Percentiles rank a stretch among this genome's conserved stretches.
These are phyloP conservation scores for Hypsibius dujardini DNA, from an alignment of 1,140 invertebrate genomes.

Conservation along the genomic window DNA sequence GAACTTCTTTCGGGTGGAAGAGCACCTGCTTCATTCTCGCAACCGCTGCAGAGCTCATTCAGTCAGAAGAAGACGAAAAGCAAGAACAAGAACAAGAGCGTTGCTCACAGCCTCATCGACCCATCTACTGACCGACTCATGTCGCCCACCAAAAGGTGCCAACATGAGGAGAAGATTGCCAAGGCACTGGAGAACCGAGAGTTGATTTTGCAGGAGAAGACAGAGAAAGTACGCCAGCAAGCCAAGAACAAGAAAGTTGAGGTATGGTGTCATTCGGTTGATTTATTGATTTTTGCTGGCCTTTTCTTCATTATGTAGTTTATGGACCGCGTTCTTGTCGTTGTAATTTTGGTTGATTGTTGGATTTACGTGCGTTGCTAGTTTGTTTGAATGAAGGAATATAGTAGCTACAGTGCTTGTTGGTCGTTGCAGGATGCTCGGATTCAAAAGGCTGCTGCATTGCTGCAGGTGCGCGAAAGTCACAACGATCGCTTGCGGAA, in stretches of 20 bases:
- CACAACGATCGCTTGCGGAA: constrained; percentile 67
- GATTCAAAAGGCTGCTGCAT: constrained; percentile 61
- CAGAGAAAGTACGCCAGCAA: constrained; percentile 62
- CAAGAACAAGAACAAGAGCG: not conserved
- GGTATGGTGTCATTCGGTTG: no score
- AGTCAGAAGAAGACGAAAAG: not conserved
- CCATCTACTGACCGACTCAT: not conserved
- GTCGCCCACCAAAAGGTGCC: constrained; percentile 25
- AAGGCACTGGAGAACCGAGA: constrained; percentile 49
- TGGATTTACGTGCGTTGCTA: no score
- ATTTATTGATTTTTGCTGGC: no score
- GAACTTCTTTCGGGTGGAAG: no score
- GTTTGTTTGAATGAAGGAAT: no score
- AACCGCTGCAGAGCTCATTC: no score
- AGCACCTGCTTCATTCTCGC: no score
- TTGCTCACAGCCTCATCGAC: not conserved
- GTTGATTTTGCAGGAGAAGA: constrained; percentile 60
- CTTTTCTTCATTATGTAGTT: no score
- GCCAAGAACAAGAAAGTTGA: constrained; percentile 61
- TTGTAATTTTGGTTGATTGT: no score
- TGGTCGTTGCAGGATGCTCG: constrained; percentile 51
- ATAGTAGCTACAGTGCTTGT: no score
- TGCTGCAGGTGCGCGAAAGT: constrained; percentile 59
- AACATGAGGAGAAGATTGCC: constrained; percentile 54
- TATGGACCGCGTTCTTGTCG: no score